Base-by-base conservation (phyloP, 1,140 invertebrate genomes). In the Himalopsyche phryganea region DNA sequence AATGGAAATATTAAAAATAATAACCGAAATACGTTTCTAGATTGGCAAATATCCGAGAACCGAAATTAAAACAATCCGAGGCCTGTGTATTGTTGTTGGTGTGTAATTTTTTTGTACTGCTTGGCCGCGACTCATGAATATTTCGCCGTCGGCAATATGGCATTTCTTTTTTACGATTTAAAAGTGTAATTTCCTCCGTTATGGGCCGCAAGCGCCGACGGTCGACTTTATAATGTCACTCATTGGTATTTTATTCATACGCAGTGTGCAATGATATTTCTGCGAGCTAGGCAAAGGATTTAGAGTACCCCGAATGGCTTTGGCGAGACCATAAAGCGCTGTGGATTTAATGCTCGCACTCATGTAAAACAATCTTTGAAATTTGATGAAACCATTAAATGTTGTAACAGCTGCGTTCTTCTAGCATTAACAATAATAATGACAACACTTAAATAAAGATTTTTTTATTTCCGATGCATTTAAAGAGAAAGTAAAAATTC, bases 151-250 rank as follows among this genome's bases (percentile, higher is more conserved):
- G 44, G 13, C 28, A 44, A 62, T 53, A 47, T 47, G 59, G 50
- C 50, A 48, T 57, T 49, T 46, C 60, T 41, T 57, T 57, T 50
- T 62, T 54, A 58, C 35, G 44, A 48, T 49, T 36, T 53, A 38
- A 58, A 41, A 58, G 46, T 50, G 50, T 58, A 62, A 58, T 58
- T 58, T 51, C 36, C 28, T 45, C 41, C 42, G 51, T 32, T 28
- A 23, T 38, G n/a, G 44, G 50, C 13, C 33, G 38, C 15, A 23
- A 23, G n/a, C 6, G 50, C 13, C 33, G 38, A 11, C 42, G 19
- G 50, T 15, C 19, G 55, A 51, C 40, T 58, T 63, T 58, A 54
- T 63, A 63, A 63, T 63, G 61, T 54, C 61, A 63, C 50, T 63
- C 51, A 54, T 54, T 54, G 61, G 47, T 63, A 63, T 58, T 63